phyloP scores from a whole-genome alignment of 2,888 invertebrate genomes.

The Watsonalla cultraria region DNA sequence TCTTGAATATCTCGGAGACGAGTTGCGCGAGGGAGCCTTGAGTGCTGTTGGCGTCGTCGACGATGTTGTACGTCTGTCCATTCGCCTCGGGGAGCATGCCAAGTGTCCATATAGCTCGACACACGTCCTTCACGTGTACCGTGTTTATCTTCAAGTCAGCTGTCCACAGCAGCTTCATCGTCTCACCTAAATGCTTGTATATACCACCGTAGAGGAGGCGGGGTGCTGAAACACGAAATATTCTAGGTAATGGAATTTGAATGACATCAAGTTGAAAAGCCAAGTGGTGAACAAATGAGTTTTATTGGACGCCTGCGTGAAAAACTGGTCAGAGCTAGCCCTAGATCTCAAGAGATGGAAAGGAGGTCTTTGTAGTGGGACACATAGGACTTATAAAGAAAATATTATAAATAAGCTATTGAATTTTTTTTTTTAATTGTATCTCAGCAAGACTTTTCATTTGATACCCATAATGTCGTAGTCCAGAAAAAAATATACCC shows the following conservation, averaged over 20 bases:
- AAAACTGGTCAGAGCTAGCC: too few relatives aligned
- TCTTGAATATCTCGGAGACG: slow-evolving; percentile 89
- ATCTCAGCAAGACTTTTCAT: too few relatives aligned
- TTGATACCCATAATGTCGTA: too few relatives aligned
- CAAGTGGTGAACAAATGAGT: neutral
- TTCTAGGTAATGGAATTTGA: too few relatives aligned
- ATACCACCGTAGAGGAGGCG: slow-evolving; percentile 91
- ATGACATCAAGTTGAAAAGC: too few relatives aligned
- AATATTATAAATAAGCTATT: too few relatives aligned
- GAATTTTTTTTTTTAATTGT: too few relatives aligned
- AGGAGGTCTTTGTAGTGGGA: too few relatives aligned
- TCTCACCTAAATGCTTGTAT: slow-evolving; percentile 92
- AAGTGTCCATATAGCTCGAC: slow-evolving; percentile 88
- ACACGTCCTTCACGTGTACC: slow-evolving; percentile 91
- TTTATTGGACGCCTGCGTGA: too few relatives aligned
- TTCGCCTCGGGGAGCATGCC: slow-evolving; percentile 70
- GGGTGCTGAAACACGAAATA: slow-evolving; percentile 78
- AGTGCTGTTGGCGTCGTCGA: slow-evolving; percentile 89
- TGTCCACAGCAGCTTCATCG: slow-evolving; percentile 95
- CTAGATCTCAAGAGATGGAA: too few relatives aligned
- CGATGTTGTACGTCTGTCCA: slow-evolving; percentile 87
- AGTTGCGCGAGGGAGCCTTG: slow-evolving; percentile 91
- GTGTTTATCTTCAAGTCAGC: slow-evolving; percentile 91
- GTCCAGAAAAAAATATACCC: too few relatives aligned
- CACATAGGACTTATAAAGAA: too few relatives aligned